Percentiles rank a stretch among this genome's conserved stretches.
phyloP scores from a whole-genome alignment of 2,888 invertebrate species.

The Selenia dentaria region DNA sequence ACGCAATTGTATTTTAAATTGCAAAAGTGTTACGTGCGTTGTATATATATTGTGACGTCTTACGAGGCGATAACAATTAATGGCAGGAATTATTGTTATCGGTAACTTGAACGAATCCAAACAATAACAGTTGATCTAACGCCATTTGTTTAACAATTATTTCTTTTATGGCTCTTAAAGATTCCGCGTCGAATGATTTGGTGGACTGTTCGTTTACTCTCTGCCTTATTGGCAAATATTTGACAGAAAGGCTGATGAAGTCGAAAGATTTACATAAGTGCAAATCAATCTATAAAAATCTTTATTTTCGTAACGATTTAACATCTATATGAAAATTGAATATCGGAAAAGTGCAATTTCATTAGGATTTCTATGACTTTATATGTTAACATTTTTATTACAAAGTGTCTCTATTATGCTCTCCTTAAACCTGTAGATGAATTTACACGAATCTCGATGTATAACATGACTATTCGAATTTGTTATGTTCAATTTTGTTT shows the following conservation, averaged over 20 bases:
- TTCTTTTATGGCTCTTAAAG: too few relatives aligned
- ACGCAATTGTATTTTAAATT: too few relatives aligned
- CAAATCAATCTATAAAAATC: conserved; percentile 1
- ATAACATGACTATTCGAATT: conserved; percentile 4
- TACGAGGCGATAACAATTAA: too few relatives aligned
- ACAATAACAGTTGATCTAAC: too few relatives aligned
- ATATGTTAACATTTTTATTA: not conserved
- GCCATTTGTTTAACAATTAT: too few relatives aligned
- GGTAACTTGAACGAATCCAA: too few relatives aligned
- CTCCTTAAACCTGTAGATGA: conserved; percentile 13
- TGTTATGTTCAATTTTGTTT: too few relatives aligned
- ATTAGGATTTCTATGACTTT: conserved; percentile 1
- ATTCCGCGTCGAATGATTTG: not conserved
- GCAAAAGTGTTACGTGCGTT: too few relatives aligned
- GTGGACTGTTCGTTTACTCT: conserved; percentile 5
- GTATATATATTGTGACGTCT: too few relatives aligned
- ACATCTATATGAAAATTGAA: not conserved
- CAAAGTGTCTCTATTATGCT: conserved; percentile 7
- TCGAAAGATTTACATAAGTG: conserved; percentile 16
- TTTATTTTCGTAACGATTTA: not conserved
- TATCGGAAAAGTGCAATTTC: conserved; percentile 1
- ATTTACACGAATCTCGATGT: conserved; percentile 22
- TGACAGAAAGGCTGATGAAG: conserved; percentile 26
- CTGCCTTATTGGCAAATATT: conserved; percentile 21
- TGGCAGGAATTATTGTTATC: too few relatives aligned